Percentiles rank a stretch among this genome's conserved stretches.
phyloP scores from a whole-genome alignment of 2,113 vertebrate genomes.

The Chinchilla lanigera region DNA sequence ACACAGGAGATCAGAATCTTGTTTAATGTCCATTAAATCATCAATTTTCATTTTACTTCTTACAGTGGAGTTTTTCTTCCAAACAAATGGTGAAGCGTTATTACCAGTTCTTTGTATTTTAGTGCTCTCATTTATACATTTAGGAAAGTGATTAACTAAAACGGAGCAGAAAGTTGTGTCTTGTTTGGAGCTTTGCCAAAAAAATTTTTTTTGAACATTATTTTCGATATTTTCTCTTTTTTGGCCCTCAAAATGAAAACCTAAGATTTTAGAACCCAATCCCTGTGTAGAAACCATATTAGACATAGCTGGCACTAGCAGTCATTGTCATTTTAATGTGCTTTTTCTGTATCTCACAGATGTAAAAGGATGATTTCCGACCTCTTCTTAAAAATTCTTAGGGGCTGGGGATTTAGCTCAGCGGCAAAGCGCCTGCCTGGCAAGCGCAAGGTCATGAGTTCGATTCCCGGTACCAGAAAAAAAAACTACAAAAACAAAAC shows the following conservation, averaged over 20 bases:
- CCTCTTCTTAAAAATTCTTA: constrained; percentile 61
- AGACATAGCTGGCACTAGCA: constrained; percentile 34
- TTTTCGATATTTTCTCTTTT: neutral
- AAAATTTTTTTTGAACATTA: neutral
- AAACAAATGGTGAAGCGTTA: neutral
- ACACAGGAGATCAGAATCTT: neutral
- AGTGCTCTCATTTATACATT: constrained; percentile 38
- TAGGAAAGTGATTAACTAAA: constrained; percentile 11
- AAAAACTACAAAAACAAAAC: no score
- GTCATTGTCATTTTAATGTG: constrained; percentile 73
- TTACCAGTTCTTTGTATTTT: neutral
- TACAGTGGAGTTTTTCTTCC: constrained; percentile 6
- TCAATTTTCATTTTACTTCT: constrained; percentile 18
- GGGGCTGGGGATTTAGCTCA: no score
- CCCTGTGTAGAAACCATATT: constrained; percentile 20
- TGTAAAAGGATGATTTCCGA: constrained; percentile 77
- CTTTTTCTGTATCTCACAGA: constrained; percentile 76
- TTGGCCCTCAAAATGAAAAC: constrained; percentile 7
- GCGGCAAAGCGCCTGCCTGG: no score
- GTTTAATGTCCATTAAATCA: neutral
- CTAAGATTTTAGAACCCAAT: constrained; percentile 1
- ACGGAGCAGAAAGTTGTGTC: neutral
- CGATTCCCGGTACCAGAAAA: no score
- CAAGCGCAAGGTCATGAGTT: no score
- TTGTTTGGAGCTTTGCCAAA: constrained; percentile 32